A percentile compares a stretch with the other conserved stretches of the same genome.
phyloP scores from a whole-genome alignment of 2,888 invertebrate genomes.

The Catocala nupta region DNA sequence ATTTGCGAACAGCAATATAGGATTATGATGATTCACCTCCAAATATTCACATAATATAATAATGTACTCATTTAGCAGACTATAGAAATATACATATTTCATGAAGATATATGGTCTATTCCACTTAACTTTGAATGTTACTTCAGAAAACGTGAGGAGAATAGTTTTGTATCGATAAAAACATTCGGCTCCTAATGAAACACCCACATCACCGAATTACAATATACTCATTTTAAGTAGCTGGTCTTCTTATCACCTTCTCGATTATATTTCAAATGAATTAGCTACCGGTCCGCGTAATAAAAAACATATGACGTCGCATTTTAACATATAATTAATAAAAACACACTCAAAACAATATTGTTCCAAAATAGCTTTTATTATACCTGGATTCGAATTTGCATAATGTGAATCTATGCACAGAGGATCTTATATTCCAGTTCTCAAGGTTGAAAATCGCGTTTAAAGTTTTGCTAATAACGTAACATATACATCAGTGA shows the following conservation, averaged over 20 bases:
- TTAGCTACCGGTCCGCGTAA: slow-evolving; percentile 5
- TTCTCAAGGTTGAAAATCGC: slow-evolving; percentile 24
- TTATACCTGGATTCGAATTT: slow-evolving; percentile 27
- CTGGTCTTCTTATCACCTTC: not conserved
- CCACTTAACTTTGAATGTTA: slow-evolving; percentile 3
- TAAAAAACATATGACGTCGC: not conserved
- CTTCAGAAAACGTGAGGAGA: slow-evolving; percentile 3
- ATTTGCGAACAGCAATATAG: no score
- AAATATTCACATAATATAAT: no score
- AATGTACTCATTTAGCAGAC: no score
- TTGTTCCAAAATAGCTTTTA: slow-evolving; percentile 38
- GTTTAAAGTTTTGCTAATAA: slow-evolving; percentile 21
- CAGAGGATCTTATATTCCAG: slow-evolving; percentile 19
- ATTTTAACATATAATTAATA: not conserved
- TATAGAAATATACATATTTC: not conserved
- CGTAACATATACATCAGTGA: slow-evolving; percentile 37
- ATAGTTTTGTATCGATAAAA: slow-evolving; percentile 7
- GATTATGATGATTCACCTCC: no score
- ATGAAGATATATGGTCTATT: slow-evolving; percentile 6
- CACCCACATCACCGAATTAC: slow-evolving; percentile 3
- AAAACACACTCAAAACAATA: slow-evolving; percentile 31
- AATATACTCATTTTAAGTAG: slow-evolving; percentile 8
- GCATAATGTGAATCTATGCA: slow-evolving; percentile 10
- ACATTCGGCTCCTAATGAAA: slow-evolving; percentile 3
- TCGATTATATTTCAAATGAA: not conserved